Evolutionary conservation across 2,113 vertebrate species (phyloP).

Genomic region (Arizona elegans): DNA sequence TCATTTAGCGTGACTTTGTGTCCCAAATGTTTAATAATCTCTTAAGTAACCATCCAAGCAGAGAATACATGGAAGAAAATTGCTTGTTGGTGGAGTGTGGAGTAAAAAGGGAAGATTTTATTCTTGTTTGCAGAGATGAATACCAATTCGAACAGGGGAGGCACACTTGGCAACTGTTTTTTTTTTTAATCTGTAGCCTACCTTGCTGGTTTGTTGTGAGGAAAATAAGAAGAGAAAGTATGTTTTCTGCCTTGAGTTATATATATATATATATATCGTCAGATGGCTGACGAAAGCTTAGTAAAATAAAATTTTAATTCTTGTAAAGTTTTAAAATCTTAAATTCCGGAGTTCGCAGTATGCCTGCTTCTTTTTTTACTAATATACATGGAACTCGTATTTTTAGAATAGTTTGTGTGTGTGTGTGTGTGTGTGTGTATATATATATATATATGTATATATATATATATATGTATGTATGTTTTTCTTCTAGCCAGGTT

Average conservation of each 20-base stretch:
- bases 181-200: background rate
- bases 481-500: too few species aligned
- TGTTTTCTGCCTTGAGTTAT: background rate
- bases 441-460: too few species aligned
- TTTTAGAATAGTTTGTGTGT: too few species aligned
- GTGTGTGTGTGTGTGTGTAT: too few species aligned
- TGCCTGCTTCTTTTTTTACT: too few species aligned
- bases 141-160: background rate
- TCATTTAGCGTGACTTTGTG: background rate
- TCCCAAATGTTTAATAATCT: background rate
- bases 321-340: too few species aligned
- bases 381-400: too few species aligned
- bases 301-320: too few species aligned
- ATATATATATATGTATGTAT: too few species aligned
- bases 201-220: background rate
- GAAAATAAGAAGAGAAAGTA: background rate
- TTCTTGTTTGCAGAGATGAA: background rate
- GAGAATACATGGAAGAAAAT: background rate
- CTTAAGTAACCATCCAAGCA: background rate
- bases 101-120: background rate
- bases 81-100: background rate
- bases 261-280: too few species aligned
- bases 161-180: background rate
- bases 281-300: background rate
- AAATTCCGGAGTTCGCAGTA: too few species aligned